A percentile compares a stretch with the other conserved stretches of the same genome.
These are phyloP conservation scores for Cantharis flavilabris DNA, from an alignment of 2,888 invertebrate genomes.

Conservation along the genomic window DNA sequence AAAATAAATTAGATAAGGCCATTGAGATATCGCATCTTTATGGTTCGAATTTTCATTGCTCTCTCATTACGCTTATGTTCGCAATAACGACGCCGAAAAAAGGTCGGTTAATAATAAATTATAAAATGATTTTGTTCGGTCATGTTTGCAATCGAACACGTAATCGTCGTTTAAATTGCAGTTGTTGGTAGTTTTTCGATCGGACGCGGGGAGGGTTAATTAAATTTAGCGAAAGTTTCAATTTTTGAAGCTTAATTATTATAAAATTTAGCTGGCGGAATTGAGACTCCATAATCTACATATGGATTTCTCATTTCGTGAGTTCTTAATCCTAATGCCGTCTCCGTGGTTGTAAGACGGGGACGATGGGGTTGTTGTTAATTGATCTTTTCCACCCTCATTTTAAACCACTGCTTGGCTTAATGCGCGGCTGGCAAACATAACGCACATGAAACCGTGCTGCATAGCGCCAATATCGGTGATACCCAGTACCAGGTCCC, in stretches of 20 bases:
- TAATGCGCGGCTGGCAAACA: constrained; percentile 40
- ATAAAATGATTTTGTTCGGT: not conserved
- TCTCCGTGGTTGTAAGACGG: constrained; percentile 44
- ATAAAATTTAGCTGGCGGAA: constrained; percentile 1
- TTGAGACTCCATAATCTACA: constrained; percentile 41
- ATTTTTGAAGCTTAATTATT: constrained; percentile 19
- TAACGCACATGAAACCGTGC: constrained; percentile 48
- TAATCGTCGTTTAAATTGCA: constrained; percentile 3
- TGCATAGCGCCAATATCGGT: constrained; percentile 55
- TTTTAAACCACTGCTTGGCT: constrained; percentile 44
- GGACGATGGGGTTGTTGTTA: constrained; percentile 46
- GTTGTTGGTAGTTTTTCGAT: not conserved
- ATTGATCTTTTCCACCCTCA: constrained; percentile 48
- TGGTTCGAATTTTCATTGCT: not conserved
- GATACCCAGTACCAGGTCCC: constrained; percentile 53
- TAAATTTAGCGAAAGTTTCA: constrained; percentile 15
- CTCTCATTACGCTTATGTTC: not conserved
- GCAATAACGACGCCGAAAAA: not conserved
- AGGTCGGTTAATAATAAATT: not conserved
- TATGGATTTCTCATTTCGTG: constrained; percentile 52
- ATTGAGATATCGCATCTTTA: not conserved
- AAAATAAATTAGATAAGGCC: not conserved
- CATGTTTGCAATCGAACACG: not conserved
- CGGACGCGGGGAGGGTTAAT: constrained; percentile 5
- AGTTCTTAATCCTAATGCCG: constrained; percentile 50